These are phyloP conservation scores for Dermochelys coriacea DNA, from an alignment of 2,797 vertebrate genomes.

Conservation along the genomic window DNA sequence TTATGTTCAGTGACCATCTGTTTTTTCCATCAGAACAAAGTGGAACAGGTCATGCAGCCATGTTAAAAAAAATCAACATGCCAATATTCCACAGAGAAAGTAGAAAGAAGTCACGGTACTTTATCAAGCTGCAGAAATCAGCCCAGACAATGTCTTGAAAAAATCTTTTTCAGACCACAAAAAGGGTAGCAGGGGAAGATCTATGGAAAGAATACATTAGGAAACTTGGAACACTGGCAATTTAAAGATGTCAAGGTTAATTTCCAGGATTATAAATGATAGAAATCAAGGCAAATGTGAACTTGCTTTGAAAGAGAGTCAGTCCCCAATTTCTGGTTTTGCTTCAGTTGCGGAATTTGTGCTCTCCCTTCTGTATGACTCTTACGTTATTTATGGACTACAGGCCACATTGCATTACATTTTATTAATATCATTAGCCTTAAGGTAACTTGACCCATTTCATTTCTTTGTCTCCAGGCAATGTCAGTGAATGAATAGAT, in stretches of 20 bases:
- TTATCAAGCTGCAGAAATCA: constrained; percentile 46
- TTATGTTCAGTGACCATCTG: neutral
- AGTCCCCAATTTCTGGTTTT: constrained; percentile 43
- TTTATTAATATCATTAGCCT: constrained; percentile 54
- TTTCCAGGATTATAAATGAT: constrained; percentile 57
- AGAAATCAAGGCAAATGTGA: constrained; percentile 36
- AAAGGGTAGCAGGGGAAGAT: constrained; percentile 12
- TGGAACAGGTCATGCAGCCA: neutral
- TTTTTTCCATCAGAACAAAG: neutral
- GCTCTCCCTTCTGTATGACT: neutral
- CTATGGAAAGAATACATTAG: constrained; percentile 32
- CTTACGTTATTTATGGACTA: constrained; percentile 14
- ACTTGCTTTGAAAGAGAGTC: constrained; percentile 27
- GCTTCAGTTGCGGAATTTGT: neutral
- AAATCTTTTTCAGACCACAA: constrained; percentile 45
- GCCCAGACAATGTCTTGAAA: constrained; percentile 18
- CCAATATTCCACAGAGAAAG: neutral
- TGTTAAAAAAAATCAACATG: neutral
- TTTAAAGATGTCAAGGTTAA: constrained; percentile 53
- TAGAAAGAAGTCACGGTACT: constrained; percentile 3
- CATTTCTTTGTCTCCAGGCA: constrained; percentile 19
- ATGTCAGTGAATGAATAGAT: constrained; percentile 30
- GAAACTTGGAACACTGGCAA: constrained; percentile 46
- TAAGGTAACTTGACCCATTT: constrained; percentile 40
- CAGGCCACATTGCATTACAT: neutral